Evolutionary conservation across 2,888 invertebrate genomes (phyloP), one percentile per base, ranked within the genome.

Genomic region (Allygus modestus): DNA sequence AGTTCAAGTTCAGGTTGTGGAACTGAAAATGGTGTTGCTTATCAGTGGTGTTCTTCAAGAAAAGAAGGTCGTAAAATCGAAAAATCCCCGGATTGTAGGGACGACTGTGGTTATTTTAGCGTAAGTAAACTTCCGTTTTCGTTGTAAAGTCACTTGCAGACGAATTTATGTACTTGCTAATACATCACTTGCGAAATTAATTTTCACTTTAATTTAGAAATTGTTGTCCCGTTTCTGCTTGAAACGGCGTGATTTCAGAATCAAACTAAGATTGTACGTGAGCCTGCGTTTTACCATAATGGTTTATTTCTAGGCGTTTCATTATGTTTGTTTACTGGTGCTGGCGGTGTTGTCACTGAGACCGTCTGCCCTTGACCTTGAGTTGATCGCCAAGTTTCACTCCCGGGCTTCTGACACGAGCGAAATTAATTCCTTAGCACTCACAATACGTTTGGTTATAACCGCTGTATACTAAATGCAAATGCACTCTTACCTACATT

Each of bases 21-120:
- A 23, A n/a, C 17, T 37, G 12, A 69, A 71, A n/a, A 71, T 71
- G 71, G 71, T 71, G 37, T 37, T 71, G 71, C 41, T 71, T 71
- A 41, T 71, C 37, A 23, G 41, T 71, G 20, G 41, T 41, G 41
- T 65, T 4, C 28, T 28, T 28, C 71, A 41, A n/a, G 71, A 71
- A 41, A 71, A 71, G 71, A 71, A 71, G 37, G 20, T 71, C 1
- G 28, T 65, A 1, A 65, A 28, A 31, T 41, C 71, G 15, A 71
- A 41, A 20, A 37, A 33, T n/a, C 71, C 71, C 2, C 71, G 71
- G 20, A 41, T 71, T 9, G 41, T 71, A n/a, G 71, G 37, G 0
- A 41, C 71, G 31, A n/a, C 71, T 37, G 37, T 41, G 20, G 37
- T 37, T 7, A 20, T 71, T 33, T 41, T 71, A 41, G 71, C 71